Conservation (phyloP, 2,797 vertebrate genomes). For the Myotis daubentonii region DNA sequence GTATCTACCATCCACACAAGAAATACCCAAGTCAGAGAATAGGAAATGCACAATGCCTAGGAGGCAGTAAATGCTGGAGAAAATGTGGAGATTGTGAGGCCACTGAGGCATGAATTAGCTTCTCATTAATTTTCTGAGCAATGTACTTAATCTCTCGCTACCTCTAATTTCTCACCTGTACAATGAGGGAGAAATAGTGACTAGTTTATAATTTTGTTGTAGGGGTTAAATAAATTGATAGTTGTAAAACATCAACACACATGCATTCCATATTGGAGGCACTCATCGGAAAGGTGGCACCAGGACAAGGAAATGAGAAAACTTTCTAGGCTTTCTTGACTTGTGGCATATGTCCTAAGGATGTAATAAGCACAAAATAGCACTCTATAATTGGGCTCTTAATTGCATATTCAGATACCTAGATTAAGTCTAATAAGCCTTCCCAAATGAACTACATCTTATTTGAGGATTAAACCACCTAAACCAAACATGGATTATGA, state of each 20-base stretch:
- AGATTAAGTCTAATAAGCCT: neutral
- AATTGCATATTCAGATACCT: neutral
- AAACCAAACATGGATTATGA: neutral
- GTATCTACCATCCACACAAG: neutral
- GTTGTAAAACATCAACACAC: neutral
- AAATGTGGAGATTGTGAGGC: too few species aligned
- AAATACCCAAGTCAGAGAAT: neutral
- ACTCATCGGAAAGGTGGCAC: neutral
- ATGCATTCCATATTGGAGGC: too few species aligned
- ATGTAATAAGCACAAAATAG: neutral
- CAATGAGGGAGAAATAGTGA: neutral
- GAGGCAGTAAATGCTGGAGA: neutral
- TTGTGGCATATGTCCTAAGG: neutral
- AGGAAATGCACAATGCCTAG: neutral
- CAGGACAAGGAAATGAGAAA: neutral
- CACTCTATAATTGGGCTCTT: neutral
- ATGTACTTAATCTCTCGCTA: neutral
- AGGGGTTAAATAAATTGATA: neutral
- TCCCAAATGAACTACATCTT: neutral
- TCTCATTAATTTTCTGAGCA: conserved; percentile 32
- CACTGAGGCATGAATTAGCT: neutral
- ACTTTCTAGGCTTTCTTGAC: neutral
- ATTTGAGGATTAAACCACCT: neutral
- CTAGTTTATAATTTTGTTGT: neutral
- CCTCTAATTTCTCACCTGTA: conserved; percentile 73